Evolutionary conservation across 1,140 invertebrate species (phyloP), one percentile per base, ranked within the genome.

Genomic region (Cotesia vestalis): DNA sequence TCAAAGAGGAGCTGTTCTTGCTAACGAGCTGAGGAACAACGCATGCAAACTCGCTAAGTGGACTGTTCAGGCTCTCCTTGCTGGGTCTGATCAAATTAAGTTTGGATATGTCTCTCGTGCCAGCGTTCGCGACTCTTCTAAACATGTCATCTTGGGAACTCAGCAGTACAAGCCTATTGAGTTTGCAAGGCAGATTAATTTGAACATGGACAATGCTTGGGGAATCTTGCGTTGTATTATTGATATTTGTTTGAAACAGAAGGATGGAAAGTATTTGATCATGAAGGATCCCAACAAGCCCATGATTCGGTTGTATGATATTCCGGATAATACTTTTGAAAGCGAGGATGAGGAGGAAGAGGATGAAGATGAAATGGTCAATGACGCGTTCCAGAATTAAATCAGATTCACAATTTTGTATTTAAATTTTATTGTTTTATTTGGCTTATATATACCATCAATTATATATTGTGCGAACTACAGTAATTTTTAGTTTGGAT

Each of bases 171-270:
- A 98, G 82, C 98, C 98, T 2, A 93, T 94, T 78, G 98, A 99
- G 88, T 99, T 99, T 87, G 98, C 98, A 5, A 96, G 94, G 3
- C 98, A 99, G 87, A 99, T 99, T 79, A 99, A 98, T 88, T 87
- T 99, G 73, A 99, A 98, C 81, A 98, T 99, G 96, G 98, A 99
- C 83, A 99, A 99, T 86, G 97, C 95, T 1, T 99, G 98, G 98
- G 98, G 98, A 73, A 96, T 99, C 66, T 86, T 99, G n/a, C 90
- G 98, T 4, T 99, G 97, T 83, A 98, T 99, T 76, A 95, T 99
- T 80, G 98, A 99, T 83, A 94, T 98, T 72, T 97, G 97, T 77
- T 96, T 99, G 94, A 98, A 98, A 83, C 94, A 99, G 79, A 95
- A 97, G 78, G 96, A 98, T 84, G 98, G 98, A 77, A 94, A 94